phyloP scores from a whole-genome alignment of 1,140 invertebrate genomes.

The Anthonomus grandis region DNA sequence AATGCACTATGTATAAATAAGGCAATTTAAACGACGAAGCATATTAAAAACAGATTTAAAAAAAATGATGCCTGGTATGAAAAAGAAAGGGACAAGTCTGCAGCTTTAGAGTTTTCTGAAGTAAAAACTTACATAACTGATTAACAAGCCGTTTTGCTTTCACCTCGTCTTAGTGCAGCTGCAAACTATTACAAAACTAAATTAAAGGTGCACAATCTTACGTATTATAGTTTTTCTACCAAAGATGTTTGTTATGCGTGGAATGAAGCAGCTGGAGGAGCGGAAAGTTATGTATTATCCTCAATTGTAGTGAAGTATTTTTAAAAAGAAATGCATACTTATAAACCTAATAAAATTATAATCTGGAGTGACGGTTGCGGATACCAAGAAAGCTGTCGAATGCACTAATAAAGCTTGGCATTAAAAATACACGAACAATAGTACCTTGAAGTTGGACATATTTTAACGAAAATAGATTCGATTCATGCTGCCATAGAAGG shows the following conservation, averaged over 20 bases:
- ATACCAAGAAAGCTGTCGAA: constrained; percentile 34
- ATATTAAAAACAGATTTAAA: constrained; percentile 9
- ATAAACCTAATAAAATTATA: constrained; percentile 9
- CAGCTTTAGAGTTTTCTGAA: constrained; percentile 1
- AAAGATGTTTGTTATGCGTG: constrained; percentile 38
- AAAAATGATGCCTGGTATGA: constrained; percentile 29
- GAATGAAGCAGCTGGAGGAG: constrained; percentile 28
- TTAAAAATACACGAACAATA: too few relatives aligned
- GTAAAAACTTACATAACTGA: constrained; percentile 34
- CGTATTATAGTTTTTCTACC: constrained; percentile 32
- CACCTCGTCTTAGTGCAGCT: constrained; percentile 37
- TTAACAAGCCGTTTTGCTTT: constrained; percentile 37
- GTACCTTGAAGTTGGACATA: too few relatives aligned
- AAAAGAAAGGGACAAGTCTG: constrained; percentile 34
- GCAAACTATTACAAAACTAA: constrained; percentile 43
- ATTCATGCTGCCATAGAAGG: too few relatives aligned
- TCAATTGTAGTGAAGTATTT: constrained; percentile 16
- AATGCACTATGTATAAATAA: neutral
- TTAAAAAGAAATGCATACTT: constrained; percentile 1
- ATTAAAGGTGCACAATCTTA: constrained; percentile 42
- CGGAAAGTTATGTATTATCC: constrained; percentile 17
- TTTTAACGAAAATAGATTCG: constrained; percentile 31
- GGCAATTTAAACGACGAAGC: constrained; percentile 4
- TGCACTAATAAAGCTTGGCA: too few relatives aligned
- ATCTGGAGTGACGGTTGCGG: constrained; percentile 24